Evolutionary conservation across 1,140 invertebrate species (phyloP).

Genomic region (Coenobita brevimanus): DNA sequence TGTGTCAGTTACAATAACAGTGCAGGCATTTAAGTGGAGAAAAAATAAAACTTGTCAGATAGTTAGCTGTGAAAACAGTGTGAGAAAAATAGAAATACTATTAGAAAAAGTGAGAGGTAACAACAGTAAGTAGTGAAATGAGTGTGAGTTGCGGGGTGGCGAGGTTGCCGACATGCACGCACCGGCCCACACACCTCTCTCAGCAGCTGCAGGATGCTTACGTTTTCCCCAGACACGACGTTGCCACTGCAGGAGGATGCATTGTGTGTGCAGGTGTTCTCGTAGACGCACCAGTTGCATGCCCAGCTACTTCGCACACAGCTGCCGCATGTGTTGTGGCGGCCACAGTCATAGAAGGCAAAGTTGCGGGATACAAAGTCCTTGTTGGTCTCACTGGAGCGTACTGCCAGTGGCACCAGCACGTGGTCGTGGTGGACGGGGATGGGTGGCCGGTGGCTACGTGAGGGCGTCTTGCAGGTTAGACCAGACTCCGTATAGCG

Average conservation of each 20-base stretch:
- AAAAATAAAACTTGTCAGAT: too few relatives aligned
- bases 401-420: slow-evolving; percentile 91
- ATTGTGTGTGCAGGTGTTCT: slow-evolving; percentile 94
- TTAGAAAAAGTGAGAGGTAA: too few relatives aligned
- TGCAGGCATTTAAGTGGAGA: too few relatives aligned
- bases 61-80: too few relatives aligned
- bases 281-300: slow-evolving; percentile 97
- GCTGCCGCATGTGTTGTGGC: slow-evolving; percentile 87
- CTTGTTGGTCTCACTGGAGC: slow-evolving; percentile 94
- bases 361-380: slow-evolving; percentile 96
- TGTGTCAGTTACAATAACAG: too few relatives aligned
- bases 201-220: slow-evolving; percentile 74
- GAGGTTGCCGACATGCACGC: slow-evolving; percentile 21
- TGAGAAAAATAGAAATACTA: too few relatives aligned
- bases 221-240: slow-evolving; percentile 88
- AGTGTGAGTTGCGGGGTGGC: not conserved
- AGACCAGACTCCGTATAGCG: slow-evolving; percentile 84
- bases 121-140: not conserved
- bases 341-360: slow-evolving; percentile 94
- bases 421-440: slow-evolving; percentile 85
- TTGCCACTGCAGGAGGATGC: slow-evolving; percentile 85
- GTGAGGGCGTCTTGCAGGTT: slow-evolving; percentile 87
- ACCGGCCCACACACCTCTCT: slow-evolving; percentile 68
- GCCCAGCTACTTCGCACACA: slow-evolving; percentile 93
- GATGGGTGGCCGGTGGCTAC: slow-evolving; percentile 85